A percentile compares a stretch with the other conserved stretches of the same genome.
Evolutionary conservation across 2,888 invertebrate genomes (phyloP).

Genomic region (Ischnus inquisitorius): DNA sequence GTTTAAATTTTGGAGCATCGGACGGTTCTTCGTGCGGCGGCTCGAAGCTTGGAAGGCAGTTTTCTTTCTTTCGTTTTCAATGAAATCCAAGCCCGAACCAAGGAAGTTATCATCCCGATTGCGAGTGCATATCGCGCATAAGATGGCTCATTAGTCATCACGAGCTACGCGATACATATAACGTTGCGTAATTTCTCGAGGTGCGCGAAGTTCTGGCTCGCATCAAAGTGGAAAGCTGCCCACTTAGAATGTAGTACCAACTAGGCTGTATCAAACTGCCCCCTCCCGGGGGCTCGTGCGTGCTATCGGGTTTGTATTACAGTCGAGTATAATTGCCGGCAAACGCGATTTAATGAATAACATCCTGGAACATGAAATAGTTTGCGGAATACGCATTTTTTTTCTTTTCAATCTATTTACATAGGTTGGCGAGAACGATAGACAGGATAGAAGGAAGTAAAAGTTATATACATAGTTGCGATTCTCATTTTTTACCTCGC

Average conservation of each 20-base stretch:
- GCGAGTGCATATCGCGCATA: conserved; percentile 47
- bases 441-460: not conserved
- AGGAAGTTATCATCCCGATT: conserved; percentile 52
- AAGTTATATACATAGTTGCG: not conserved
- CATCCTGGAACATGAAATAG: conserved; percentile 22
- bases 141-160: conserved; percentile 55
- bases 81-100: conserved; percentile 7
- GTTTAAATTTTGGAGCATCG: not conserved
- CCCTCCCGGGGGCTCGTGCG: conserved; percentile 2
- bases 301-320: conserved; percentile 27
- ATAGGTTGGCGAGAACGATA: not conserved
- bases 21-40: not conserved
- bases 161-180: conserved; percentile 41
- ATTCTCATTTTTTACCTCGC: not conserved
- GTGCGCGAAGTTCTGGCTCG: conserved; percentile 37
- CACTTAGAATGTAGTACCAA: conserved; percentile 42
- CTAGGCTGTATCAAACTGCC: conserved; percentile 19
- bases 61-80: not conserved
- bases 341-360: conserved; percentile 45
- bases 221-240: conserved; percentile 50
- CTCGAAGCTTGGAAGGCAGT: not conserved
- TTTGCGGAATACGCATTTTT: not conserved
- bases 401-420: not conserved
- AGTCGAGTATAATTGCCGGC: conserved; percentile 40
- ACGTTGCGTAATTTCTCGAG: conserved; percentile 52